These are phyloP conservation scores for Maconellicoccus hirsutus DNA, from an alignment of 1,140 invertebrate genomes.

Conservation along the genomic window DNA sequence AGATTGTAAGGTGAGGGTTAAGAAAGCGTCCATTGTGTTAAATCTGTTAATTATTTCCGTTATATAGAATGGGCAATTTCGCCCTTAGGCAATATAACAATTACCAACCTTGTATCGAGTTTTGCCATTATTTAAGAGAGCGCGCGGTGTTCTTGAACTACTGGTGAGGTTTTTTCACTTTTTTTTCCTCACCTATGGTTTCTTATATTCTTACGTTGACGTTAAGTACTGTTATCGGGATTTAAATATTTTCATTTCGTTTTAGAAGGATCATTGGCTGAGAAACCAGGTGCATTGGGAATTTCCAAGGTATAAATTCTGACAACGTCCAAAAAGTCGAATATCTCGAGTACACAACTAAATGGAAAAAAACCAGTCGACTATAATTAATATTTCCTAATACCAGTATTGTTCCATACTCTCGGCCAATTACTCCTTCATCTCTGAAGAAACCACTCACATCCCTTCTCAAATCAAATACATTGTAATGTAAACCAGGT, in stretches of 20 bases:
- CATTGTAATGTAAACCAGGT: neutral
- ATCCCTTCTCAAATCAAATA: neutral
- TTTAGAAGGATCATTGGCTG: too few relatives aligned
- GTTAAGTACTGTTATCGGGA: neutral
- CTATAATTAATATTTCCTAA: neutral
- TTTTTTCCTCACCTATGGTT: neutral
- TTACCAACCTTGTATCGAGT: slow-evolving; percentile 19
- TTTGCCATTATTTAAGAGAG: slow-evolving; percentile 20
- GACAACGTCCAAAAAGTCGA: neutral
- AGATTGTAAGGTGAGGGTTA: slow-evolving; percentile 16
- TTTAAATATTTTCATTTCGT: too few relatives aligned
- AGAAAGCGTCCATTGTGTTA: slow-evolving; percentile 17
- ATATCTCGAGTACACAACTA: neutral
- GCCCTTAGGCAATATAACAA: slow-evolving; percentile 10
- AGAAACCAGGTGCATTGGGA: too few relatives aligned
- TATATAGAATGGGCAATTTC: slow-evolving; percentile 18
- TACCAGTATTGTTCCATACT: neutral
- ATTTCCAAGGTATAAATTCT: too few relatives aligned
- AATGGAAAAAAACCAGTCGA: neutral
- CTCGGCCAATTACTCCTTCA: neutral
- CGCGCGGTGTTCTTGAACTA: slow-evolving; percentile 17
- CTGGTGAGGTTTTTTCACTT: neutral
- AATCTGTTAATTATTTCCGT: slow-evolving; percentile 22
- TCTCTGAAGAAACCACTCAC: too few relatives aligned
- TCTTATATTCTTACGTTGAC: neutral